These are phyloP conservation scores for Enteromius viviparus DNA, from an alignment of 2,797 vertebrate species.

Conservation along the genomic window DNA sequence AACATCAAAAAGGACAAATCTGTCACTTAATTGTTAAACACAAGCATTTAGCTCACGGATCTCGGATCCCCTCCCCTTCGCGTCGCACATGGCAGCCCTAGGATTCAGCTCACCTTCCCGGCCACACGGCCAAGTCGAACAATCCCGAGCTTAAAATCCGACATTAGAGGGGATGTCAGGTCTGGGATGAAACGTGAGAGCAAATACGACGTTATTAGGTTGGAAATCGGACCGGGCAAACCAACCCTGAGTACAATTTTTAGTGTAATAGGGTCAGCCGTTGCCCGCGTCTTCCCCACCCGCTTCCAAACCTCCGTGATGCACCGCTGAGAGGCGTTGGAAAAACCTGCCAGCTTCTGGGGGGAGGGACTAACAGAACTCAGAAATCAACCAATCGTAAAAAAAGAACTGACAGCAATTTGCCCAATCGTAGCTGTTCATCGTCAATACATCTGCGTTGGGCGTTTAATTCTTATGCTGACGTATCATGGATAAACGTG, in stretches of 20 bases:
- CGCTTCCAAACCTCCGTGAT: slow-evolving; percentile 76
- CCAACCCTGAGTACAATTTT: slow-evolving; percentile 70
- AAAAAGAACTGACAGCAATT: neutral
- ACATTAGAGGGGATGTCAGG: slow-evolving; percentile 82
- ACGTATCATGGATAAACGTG: slow-evolving; percentile 41
- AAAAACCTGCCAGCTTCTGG: slow-evolving; percentile 61
- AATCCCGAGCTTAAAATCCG: slow-evolving; percentile 97
- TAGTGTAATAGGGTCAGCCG: slow-evolving; percentile 61
- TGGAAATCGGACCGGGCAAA: slow-evolving; percentile 69
- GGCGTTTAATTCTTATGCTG: slow-evolving; percentile 47
- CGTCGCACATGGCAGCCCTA: slow-evolving; percentile 80
- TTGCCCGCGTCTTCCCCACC: slow-evolving; percentile 73
- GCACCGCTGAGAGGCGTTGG: slow-evolving; percentile 77
- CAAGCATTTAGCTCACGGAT: slow-evolving; percentile 55
- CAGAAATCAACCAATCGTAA: slow-evolving; percentile 52
- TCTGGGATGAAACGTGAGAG: slow-evolving; percentile 57
- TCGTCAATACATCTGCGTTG: slow-evolving; percentile 21
- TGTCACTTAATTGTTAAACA: neutral
- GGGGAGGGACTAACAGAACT: slow-evolving; percentile 50
- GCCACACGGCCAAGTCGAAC: slow-evolving; percentile 98
- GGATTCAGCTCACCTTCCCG: slow-evolving; percentile 91
- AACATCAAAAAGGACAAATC: neutral
- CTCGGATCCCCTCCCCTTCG: slow-evolving; percentile 71
- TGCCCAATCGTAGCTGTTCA: slow-evolving; percentile 56
- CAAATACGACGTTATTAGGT: slow-evolving; percentile 52